phyloP scores from a whole-genome alignment of 2,888 invertebrate species.

The Nasonovia ribisnigri region DNA sequence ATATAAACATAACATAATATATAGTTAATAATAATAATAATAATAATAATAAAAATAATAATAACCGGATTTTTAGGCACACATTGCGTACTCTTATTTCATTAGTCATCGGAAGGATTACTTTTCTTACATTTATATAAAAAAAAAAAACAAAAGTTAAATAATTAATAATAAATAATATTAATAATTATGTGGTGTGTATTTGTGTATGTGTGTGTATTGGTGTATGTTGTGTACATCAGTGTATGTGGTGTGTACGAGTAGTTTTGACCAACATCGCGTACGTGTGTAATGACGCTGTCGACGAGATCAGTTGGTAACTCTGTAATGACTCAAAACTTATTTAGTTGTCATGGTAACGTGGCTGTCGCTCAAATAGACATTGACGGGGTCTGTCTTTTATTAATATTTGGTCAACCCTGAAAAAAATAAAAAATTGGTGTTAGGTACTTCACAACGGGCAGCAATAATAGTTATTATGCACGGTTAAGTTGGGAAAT shows the following conservation, averaged over 20 bases:
- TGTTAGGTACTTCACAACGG: neutral
- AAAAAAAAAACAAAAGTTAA: slow-evolving; percentile 35
- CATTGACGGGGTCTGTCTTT: slow-evolving; percentile 23
- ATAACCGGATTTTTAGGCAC: slow-evolving; percentile 12
- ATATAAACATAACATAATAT: slow-evolving; percentile 36
- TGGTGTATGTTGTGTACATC: slow-evolving; percentile 31
- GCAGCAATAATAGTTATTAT: neutral
- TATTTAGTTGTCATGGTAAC: slow-evolving; percentile 65
- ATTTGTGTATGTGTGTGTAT: slow-evolving; percentile 37
- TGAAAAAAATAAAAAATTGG: slow-evolving; percentile 32
- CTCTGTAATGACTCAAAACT: slow-evolving; percentile 63
- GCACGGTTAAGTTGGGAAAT: neutral
- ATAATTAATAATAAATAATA: slow-evolving; percentile 64
- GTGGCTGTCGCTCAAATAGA: slow-evolving; percentile 48
- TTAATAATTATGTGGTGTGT: slow-evolving; percentile 51
- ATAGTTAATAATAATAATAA: slow-evolving; percentile 29
- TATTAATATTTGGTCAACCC: slow-evolving; percentile 50
- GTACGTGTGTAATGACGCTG: slow-evolving; percentile 64
- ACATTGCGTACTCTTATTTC: neutral
- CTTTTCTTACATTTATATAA: slow-evolving; percentile 11
- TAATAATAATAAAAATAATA: neutral
- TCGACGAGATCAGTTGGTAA: slow-evolving; percentile 65
- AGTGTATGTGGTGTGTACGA: slow-evolving; percentile 51
- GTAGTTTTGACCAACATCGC: slow-evolving; percentile 65
- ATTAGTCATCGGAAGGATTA: slow-evolving; percentile 59